Evolutionary conservation across 2,113 vertebrate species (phyloP), one percentile per base, ranked within the genome.

Genomic region (Hippocampus guttulatus): DNA sequence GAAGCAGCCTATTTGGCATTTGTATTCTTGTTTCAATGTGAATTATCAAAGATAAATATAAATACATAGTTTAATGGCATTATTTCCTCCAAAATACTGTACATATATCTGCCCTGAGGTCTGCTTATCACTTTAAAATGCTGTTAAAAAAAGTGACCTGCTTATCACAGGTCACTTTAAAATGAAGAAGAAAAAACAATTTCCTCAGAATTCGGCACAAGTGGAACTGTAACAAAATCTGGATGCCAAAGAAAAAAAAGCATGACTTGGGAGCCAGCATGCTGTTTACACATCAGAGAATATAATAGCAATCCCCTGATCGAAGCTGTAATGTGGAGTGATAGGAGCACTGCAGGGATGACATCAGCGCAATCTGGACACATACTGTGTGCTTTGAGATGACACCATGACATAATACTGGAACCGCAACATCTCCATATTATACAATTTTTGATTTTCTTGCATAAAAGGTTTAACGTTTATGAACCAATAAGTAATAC

Each of bases 1-100:
- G 58, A 57, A 69, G 68, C 3, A 51, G 76, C 68, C 63, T 16
- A 8, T 25, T 15, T 65, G 33, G 33, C 5, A 38, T 41, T 64
- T 30, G 23, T 64, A 45, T 43, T 23, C 11, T 7, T 45, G 40
- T 23, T 64, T 43, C n/a, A n/a, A 45, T 5, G 30, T 38, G 33
- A 38, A 38, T 6, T 38, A 38, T 38, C 33, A 38, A 6, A 38
- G 33, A 38, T 38, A 38, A 38, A 38, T 6, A 38, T 6, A 38
- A 38, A 38, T 38, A 38, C 6, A 38, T 38, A 38, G 5, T 38
- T 38, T 38, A 38, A 38, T 12, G 18, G 10, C 20, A 40, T 40
- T 40, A 40, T n/a, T 41, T 41, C 33, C 3, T 40, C 21, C 61
- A 11, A 63, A 41, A 40, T 41, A 30, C 27, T 38, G 12, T 38